Conservation (phyloP, 2,113 vertebrate genomes). For the Arenaria interpres region DNA sequence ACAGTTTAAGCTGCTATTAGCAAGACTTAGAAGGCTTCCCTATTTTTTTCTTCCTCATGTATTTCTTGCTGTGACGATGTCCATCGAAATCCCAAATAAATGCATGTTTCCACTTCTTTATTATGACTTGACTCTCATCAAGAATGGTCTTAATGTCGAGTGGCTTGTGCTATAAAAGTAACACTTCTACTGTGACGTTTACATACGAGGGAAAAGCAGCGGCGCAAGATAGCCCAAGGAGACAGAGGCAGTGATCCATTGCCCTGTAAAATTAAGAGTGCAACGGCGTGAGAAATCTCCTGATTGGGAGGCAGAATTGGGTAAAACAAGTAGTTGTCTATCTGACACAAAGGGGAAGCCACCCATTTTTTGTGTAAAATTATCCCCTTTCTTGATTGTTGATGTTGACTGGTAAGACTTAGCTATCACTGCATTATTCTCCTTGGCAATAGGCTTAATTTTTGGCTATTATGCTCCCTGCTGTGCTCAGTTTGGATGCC, state of each 20-base stretch:
- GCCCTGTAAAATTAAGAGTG: slow-evolving; percentile 33
- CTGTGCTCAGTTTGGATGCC: neutral
- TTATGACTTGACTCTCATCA: neutral
- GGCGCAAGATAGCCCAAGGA: neutral
- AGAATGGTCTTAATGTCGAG: neutral
- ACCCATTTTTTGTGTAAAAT: neutral
- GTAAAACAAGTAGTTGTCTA: neutral
- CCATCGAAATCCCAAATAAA: neutral
- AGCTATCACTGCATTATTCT: neutral
- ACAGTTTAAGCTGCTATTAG: neutral
- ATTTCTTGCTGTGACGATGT: neutral
- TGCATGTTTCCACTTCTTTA: neutral
- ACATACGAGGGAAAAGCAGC: neutral
- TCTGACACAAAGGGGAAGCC: neutral
- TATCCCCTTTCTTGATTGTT: neutral
- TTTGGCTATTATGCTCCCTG: neutral
- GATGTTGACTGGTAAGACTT: neutral
- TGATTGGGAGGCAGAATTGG: neutral
- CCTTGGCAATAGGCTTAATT: neutral
- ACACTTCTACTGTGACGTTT: neutral
- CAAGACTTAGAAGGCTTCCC: neutral
- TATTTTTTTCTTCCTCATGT: neutral
- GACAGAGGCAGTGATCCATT: neutral
- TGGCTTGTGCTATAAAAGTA: neutral
- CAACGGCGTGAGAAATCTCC: neutral